Evolutionary conservation across 64 coral and sea anemone genomes (phyloP).

Genomic region (Stichodactyla mertensii): DNA sequence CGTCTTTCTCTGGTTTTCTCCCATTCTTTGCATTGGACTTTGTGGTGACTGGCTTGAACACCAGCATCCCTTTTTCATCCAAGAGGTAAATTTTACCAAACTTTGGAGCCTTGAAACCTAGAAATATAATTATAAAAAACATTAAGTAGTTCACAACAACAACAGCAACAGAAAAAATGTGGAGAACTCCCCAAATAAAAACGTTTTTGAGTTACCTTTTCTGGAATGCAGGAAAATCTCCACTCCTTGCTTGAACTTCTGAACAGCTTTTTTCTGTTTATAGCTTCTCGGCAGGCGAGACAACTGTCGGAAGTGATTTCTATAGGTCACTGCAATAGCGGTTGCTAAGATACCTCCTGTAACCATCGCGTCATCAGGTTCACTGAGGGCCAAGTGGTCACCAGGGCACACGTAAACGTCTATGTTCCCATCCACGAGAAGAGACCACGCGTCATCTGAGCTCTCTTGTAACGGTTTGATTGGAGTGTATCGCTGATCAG

Average conservation of each 20-base stretch:
- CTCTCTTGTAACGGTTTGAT: constrained; percentile 40
- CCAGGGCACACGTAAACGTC: constrained; percentile 78
- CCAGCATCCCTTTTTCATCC: constrained; percentile 14
- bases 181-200: neutral
- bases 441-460: constrained; percentile 61
- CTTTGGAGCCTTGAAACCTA: constrained; percentile 34
- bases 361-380: constrained; percentile 35
- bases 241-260: constrained; percentile 49
- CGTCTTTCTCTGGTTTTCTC: neutral
- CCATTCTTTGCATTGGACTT: neutral
- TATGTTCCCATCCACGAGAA: constrained; percentile 60
- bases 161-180: no score
- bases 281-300: constrained; percentile 39
- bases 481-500: constrained; percentile 62
- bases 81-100: constrained; percentile 14
- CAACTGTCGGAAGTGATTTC: constrained; percentile 32
- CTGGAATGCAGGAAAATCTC: constrained; percentile 49
- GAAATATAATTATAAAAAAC: neutral
- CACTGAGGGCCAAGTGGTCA: constrained; percentile 68
- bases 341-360: constrained; percentile 52
- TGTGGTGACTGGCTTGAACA: constrained; percentile 1
- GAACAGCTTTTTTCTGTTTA: constrained; percentile 53
- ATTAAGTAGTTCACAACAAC: neutral
- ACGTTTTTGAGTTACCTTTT: constrained; percentile 41
- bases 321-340: constrained; percentile 47